Evolutionary conservation across 2,888 invertebrate species (phyloP), one percentile per base, ranked within the genome.

Genomic region (Lithophane semibrunnea): DNA sequence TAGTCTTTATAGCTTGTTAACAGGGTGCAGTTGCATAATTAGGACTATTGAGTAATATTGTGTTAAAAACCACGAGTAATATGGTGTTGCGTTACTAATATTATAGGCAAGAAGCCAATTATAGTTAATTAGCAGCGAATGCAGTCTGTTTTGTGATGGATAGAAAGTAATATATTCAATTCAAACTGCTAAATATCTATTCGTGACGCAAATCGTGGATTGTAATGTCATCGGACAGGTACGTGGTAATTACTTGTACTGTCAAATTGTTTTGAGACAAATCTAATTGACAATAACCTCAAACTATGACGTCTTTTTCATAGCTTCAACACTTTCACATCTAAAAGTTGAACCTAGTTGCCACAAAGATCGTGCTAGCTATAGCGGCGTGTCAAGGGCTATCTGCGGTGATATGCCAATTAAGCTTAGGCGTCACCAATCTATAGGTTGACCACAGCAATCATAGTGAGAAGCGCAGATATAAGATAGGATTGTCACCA

Each of bases 351-450:
- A 49, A 52, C 8, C 12, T 12, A 52, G 5, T 73, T 3, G 12
- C 29, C 12, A 1, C 24, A 42, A 52, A 44, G 29, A 2, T 60
- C 16, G 2, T 24, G 47, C 10, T 16, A n/a, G 16, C 29, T 37
- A 24, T 42, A 42, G 16, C 21, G 10, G 12, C 58, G 12, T 66
- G 42, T 49, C 49, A 49, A 42, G 76, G 76, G 8, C 13, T 37
- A 29, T 2, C 12, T 76, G 64, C 24, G 54, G 76, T 65, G 47
- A 49, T 76, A 47, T 76, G n/a, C 21, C 56, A 56, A 76, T 56
- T 64, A 56, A 76, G 37, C 44, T 63, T 52, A 13, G 47, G n/a
- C 12, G 9, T 71, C 13, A 13, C 24, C 37, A 49, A 56, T 56
- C 3, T 16, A 18, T 7, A 3, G 42, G 44, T 18, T 67, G 37